A percentile compares a stretch with the other conserved stretches of the same genome.
Conservation (phyloP, 1,140 invertebrate species). For the Myzus persicae region DNA sequence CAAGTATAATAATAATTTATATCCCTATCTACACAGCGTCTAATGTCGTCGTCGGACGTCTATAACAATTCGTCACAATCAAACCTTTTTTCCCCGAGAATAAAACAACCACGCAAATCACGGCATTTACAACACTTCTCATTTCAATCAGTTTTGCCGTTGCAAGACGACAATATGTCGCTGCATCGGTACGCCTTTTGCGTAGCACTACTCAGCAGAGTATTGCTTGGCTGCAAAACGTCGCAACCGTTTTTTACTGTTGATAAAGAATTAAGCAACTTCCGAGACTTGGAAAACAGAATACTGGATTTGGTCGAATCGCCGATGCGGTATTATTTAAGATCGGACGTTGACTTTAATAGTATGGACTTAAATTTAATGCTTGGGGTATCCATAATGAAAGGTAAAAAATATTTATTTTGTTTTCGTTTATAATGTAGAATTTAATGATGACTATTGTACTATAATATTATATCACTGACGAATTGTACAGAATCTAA, state of each 20-base stretch:
- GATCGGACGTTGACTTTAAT: neutral
- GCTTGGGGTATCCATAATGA: constrained; percentile 43
- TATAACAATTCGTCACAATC: constrained; percentile 43
- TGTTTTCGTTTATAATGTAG: neutral
- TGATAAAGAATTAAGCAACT: neutral
- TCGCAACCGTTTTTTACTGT: neutral
- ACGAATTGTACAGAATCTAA: neutral
- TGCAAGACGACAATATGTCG: neutral
- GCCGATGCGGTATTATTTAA: neutral
- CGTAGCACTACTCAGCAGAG: neutral
- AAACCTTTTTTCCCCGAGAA: neutral
- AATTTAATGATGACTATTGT: neutral
- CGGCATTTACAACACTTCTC: neutral
- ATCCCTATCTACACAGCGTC: neutral
- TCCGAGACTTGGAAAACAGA: neutral
- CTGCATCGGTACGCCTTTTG: neutral
- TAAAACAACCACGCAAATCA: neutral
- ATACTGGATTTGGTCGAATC: constrained; percentile 8
- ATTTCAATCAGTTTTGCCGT: neutral
- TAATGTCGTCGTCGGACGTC: neutral
- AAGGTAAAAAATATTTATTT: neutral
- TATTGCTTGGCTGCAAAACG: neutral
- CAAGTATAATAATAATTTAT: neutral
- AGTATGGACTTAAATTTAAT: neutral
- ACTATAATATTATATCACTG: neutral